These are phyloP conservation scores for Masticophis lateralis DNA, from an alignment of 2,797 vertebrate species.

Conservation along the genomic window DNA sequence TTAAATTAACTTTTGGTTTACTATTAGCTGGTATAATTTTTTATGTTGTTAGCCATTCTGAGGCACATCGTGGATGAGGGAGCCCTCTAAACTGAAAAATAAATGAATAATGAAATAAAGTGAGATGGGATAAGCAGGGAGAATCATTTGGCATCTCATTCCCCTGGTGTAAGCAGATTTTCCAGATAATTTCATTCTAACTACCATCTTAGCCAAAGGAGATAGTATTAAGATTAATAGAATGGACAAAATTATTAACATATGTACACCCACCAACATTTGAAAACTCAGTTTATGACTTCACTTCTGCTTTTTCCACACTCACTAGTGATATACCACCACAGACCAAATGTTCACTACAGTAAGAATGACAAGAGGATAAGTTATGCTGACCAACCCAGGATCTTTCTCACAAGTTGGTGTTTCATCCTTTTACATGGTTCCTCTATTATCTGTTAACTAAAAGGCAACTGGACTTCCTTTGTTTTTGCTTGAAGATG, in stretches of 20 bases:
- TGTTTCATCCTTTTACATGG: too few relatives aligned
- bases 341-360: not conserved
- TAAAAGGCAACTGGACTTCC: not conserved
- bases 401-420: too few relatives aligned
- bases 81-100: not conserved
- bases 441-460: not conserved
- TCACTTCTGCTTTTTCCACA: not conserved
- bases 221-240: not conserved
- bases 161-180: not conserved
- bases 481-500: not conserved
- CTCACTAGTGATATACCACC: not conserved
- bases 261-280: not conserved
- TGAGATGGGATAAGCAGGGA: not conserved
- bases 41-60: not conserved
- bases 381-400: not conserved
- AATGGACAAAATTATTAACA: not conserved
- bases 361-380: not conserved
- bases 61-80: not conserved
- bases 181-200: not conserved
- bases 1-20: not conserved
- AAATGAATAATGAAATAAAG: not conserved
- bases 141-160: not conserved
- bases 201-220: not conserved
- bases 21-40: not conserved
- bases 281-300: not conserved